phyloP scores from a whole-genome alignment of 2,113 vertebrate genomes.

The Mionectes macconnelli region DNA sequence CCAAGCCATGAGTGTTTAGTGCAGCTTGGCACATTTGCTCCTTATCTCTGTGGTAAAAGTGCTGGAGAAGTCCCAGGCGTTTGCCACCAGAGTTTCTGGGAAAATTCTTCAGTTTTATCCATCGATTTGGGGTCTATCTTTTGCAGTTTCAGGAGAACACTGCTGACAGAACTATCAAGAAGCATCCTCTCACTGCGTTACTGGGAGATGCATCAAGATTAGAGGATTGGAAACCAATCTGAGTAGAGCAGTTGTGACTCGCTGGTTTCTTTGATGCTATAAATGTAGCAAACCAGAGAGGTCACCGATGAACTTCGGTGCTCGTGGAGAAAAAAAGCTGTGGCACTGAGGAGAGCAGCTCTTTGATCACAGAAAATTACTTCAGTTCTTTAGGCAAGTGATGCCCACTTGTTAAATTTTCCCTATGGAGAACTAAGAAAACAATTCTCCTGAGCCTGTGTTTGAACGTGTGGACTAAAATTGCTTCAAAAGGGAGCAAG shows the following conservation, averaged over 20 bases:
- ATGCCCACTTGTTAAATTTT: background rate
- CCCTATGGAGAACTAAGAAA: background rate
- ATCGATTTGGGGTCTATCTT: background rate
- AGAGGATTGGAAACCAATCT: background rate
- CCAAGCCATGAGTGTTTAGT: background rate
- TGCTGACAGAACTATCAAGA: background rate
- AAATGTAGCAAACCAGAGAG: background rate
- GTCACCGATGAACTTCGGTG: background rate
- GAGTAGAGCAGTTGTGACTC: background rate
- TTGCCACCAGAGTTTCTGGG: background rate
- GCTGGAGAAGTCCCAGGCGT: fast-evolving
- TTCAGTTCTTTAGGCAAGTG: background rate
- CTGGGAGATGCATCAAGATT: background rate
- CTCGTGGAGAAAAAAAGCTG: background rate
- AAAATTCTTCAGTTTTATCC: background rate
- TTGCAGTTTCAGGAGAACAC: background rate
- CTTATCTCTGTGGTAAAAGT: background rate
- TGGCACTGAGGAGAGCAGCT: background rate
- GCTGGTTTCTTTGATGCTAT: background rate
- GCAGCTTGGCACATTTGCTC: background rate
- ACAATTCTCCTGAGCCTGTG: background rate
- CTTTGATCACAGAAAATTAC: background rate
- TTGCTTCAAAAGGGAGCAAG: background rate
- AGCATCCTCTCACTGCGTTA: background rate
- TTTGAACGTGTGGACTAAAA: background rate